Evolutionary conservation across 2,888 invertebrate species (phyloP).

Genomic region (Synergus laeviventris): DNA sequence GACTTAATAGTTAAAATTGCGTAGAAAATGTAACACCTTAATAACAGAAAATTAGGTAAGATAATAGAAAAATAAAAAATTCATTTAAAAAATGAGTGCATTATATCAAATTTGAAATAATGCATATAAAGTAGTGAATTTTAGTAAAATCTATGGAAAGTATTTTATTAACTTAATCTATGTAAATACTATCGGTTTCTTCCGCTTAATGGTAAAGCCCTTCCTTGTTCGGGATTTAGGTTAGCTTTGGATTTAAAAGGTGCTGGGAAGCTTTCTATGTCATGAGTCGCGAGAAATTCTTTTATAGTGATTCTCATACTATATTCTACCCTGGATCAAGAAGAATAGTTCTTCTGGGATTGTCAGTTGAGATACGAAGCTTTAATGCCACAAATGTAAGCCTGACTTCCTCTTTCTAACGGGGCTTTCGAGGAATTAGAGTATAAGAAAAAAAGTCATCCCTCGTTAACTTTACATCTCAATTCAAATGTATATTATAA

Average conservation of each 20-base stretch:
- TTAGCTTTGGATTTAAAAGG: constrained; percentile 9
- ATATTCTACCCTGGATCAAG: constrained; percentile 8
- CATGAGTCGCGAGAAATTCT: constrained; percentile 9
- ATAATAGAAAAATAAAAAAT: too few relatives aligned
- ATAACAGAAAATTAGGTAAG: background rate
- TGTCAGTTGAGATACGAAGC: constrained; percentile 1
- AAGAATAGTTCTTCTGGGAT: constrained; percentile 18
- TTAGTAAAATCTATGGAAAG: constrained; percentile 28
- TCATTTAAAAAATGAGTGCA: background rate
- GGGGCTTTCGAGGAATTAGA: constrained; percentile 17
- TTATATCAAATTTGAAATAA: background rate
- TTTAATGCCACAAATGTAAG: background rate
- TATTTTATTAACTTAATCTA: background rate
- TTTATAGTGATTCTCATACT: constrained; percentile 26
- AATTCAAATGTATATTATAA: background rate
- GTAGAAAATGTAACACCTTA: background rate
- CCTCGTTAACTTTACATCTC: background rate
- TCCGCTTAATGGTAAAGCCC: background rate
- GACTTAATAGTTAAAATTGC: background rate
- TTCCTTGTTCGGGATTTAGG: constrained; percentile 1
- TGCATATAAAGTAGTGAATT: constrained; percentile 10
- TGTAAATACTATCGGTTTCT: background rate
- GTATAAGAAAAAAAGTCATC: constrained; percentile 1
- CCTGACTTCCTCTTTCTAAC: background rate
- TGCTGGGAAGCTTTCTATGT: background rate